Evolutionary conservation across 2,113 vertebrate species (phyloP).

Genomic region (Cebus imitator): DNA sequence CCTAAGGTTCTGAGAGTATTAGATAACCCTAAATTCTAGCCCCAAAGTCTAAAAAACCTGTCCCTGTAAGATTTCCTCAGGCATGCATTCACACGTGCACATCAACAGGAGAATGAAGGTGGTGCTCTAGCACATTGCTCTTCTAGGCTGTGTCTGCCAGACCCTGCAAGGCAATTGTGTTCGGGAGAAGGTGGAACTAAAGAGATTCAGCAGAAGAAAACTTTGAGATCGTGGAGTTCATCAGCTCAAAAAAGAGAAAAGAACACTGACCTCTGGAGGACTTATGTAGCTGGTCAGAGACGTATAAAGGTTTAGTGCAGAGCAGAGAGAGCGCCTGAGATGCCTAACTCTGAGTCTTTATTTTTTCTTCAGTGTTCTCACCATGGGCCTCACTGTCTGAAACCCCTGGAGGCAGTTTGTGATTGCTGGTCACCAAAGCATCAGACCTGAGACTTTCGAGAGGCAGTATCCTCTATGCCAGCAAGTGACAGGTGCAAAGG

Average conservation of each 20-base stretch:
- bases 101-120: neutral
- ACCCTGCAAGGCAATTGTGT: accelerated
- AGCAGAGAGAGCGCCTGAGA: neutral
- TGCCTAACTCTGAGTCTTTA: no score
- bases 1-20: neutral
- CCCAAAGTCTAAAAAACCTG: neutral
- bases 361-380: neutral
- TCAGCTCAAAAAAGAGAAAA: neutral
- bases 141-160: neutral
- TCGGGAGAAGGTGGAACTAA: neutral
- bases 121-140: neutral
- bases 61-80: neutral
- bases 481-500: no score
- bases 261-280: neutral
- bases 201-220: neutral
- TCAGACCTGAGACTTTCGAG: no score
- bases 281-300: no score
- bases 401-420: neutral
- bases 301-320: neutral
- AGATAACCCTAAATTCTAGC: neutral
- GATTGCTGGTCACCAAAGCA: neutral
- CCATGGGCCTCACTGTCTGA: no score
- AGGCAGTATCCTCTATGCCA: neutral
- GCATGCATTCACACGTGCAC: no score
- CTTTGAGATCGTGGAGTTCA: neutral